Base-by-base conservation (phyloP, 2,113 vertebrate species). In the Phrynosoma platyrhinos region DNA sequence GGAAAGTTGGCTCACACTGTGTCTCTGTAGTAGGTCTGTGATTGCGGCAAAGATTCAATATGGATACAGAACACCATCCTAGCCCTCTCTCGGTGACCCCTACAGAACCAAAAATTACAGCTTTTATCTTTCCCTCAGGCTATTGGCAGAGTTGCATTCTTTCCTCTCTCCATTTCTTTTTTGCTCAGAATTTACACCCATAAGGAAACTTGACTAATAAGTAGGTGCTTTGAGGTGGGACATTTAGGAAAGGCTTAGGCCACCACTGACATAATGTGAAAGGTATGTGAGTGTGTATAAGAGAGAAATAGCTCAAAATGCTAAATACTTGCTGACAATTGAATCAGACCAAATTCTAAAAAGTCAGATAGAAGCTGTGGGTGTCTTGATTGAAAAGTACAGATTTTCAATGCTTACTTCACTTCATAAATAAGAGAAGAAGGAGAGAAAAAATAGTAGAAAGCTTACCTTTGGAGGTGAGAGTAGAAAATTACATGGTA, bases 381-480 rank as follows among this genome's bases (percentile, higher is more conserved):
- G 32, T n/a, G 0, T 69, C 25, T 93, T 87, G 62, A 86, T 64
- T 87, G 13, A 7, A 30, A 91, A 82, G 75, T 71, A 52, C 76
- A 36, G 25, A 90, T 25, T 85, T 87, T 85, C 91, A 91, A 84
- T 82, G 27, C 91, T 93, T 91, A 77, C 21, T 55, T 82, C 52
- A 79, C 16, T 72, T 91, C 32, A 82, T 74, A 55, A 90, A 87
- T 84, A 84, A 74, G 32, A 20, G n/a, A 87, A 78, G 10, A 40
- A 82, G 62, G 76, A 18, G 58, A 0, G 7, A 9, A 80, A 1
- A 81, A 66, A 86, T 25, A 79, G 5, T 27, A 47, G 16, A 71
- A 9, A 92, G 36, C 0, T 0, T 78, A 16, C 64, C 85, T 14
- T 84, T 86, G 13, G 5, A 75, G 0, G 27, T 85, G 3, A 18